phyloP scores from a whole-genome alignment of 2,113 vertebrate genomes.

The Puffinus mauretanicus region DNA sequence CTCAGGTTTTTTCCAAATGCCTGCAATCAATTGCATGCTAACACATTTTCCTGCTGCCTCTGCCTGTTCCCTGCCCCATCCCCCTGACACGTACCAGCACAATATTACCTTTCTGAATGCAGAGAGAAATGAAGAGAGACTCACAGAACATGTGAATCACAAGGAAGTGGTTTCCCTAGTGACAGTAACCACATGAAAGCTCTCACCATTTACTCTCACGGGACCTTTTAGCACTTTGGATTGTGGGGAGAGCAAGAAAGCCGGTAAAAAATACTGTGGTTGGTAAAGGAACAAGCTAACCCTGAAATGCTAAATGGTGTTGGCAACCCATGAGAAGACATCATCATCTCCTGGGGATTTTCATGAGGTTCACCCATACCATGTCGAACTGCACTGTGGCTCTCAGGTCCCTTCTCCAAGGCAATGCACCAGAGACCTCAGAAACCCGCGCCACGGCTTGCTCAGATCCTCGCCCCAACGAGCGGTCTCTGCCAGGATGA shows the following conservation, averaged over 20 bases:
- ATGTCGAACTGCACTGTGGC: neutral
- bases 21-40: neutral
- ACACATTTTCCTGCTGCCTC: neutral
- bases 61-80: conserved; percentile 17
- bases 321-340: neutral
- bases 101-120: conserved; percentile 16
- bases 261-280: neutral
- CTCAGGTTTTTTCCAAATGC: neutral
- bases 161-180: conserved; percentile 69
- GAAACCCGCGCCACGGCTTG: neutral
- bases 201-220: conserved; percentile 55
- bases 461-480: neutral
- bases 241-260: conserved; percentile 46
- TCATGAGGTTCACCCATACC: neutral
- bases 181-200: conserved; percentile 66
- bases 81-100: neutral
- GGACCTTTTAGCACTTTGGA: conserved; percentile 62
- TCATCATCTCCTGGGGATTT: neutral
- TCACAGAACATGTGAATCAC: conserved; percentile 62
- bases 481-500: neutral
- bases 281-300: neutral
- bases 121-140: conserved; percentile 7
- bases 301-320: neutral
- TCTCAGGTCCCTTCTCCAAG: neutral
- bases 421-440: neutral